Conservation (phyloP, 2,113 vertebrate genomes). For the Oophaga pumilio region DNA sequence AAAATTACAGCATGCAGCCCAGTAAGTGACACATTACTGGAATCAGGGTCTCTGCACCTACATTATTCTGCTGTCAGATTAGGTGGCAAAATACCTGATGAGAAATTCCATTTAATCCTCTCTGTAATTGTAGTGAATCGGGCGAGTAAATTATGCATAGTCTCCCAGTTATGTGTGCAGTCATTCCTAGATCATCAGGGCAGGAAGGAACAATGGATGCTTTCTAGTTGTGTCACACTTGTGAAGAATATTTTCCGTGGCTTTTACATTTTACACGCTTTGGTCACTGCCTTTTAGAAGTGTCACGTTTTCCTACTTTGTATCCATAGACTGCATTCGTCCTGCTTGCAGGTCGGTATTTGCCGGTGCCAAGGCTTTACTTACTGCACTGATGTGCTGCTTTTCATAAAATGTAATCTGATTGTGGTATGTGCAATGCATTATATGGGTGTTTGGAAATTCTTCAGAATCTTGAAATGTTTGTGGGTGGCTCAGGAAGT, state of each 20-base stretch:
- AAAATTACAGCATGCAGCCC: too few species aligned
- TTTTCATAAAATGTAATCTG: neutral
- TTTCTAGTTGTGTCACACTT: neutral
- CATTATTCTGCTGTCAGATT: too few species aligned
- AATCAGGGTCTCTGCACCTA: too few species aligned
- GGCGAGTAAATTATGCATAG: neutral
- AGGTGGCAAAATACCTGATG: too few species aligned
- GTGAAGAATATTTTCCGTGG: neutral
- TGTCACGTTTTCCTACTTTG: neutral
- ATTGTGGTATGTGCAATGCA: neutral
- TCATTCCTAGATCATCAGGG: neutral
- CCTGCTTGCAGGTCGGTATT: neutral
- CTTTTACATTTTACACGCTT: neutral
- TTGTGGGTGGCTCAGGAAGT: slow-evolving; percentile 21
- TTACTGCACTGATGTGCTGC: neutral
- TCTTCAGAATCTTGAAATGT: neutral
- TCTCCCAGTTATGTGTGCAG: neutral
- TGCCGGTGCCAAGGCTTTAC: too few species aligned
- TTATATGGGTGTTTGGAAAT: neutral
- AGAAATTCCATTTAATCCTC: neutral
- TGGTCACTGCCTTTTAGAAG: neutral
- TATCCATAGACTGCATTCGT: neutral
- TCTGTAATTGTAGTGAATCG: neutral
- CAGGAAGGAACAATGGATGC: neutral
- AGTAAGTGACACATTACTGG: too few species aligned